phyloP scores from a whole-genome alignment of 2,113 vertebrate species.

The Dicentrarchus labrax region DNA sequence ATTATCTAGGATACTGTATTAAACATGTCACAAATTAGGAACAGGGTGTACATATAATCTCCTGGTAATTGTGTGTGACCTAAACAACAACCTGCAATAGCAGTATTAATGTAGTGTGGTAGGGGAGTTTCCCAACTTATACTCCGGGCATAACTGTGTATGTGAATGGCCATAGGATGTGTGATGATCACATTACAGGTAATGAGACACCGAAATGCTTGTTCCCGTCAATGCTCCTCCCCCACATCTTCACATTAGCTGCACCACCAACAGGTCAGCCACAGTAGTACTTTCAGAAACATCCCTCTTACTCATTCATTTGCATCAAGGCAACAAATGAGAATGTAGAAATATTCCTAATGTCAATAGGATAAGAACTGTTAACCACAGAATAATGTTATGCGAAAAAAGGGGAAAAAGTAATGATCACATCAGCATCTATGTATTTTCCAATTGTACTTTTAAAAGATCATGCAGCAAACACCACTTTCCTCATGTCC shows the following conservation, averaged over 20 bases:
- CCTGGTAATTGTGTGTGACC: background rate
- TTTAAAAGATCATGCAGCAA: background rate
- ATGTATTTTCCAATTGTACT: background rate
- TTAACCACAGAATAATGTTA: background rate
- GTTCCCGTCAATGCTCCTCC: constrained; percentile 45
- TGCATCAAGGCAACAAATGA: constrained; percentile 14
- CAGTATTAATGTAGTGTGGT: background rate
- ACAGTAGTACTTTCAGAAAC: constrained; percentile 9
- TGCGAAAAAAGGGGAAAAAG: too few species aligned
- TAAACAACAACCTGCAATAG: background rate
- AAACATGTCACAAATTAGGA: background rate
- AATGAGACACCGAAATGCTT: constrained; percentile 72
- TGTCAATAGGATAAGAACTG: background rate
- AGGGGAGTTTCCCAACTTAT: constrained; percentile 33
- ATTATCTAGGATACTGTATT: background rate
- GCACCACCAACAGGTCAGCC: constrained; percentile 23
- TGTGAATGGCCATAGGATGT: constrained; percentile 23
- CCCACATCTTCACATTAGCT: constrained; percentile 31
- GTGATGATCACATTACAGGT: constrained; percentile 77
- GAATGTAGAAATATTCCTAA: background rate
- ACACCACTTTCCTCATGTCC: background rate
- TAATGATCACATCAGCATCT: background rate
- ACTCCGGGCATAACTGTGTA: background rate
- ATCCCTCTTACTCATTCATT: constrained; percentile 4
- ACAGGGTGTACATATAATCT: background rate